Percentiles rank a stretch among this genome's conserved stretches.
Evolutionary conservation across 1,140 invertebrate genomes (phyloP).

Genomic region (Psix sp.): DNA sequence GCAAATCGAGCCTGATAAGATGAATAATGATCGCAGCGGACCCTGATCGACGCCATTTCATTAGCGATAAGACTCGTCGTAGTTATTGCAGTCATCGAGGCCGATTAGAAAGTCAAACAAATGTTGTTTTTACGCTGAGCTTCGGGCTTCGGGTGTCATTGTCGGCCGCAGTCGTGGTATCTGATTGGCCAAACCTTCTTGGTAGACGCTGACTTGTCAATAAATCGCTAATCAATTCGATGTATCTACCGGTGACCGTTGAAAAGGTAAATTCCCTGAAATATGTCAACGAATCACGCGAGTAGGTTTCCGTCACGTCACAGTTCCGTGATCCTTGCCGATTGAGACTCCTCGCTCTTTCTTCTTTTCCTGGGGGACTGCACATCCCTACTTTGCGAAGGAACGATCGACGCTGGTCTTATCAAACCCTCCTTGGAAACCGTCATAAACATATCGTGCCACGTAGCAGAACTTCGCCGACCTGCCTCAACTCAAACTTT

Average conservation of each 20-base stretch:
- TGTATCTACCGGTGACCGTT: conserved; percentile 38
- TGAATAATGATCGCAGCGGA: conserved; percentile 68
- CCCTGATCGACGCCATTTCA: conserved; percentile 40
- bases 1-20: conserved; percentile 71
- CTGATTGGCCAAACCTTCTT: conserved; percentile 14
- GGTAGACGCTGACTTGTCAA: conserved; percentile 32
- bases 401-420: conserved; percentile 47
- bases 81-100: no score
- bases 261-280: conserved; percentile 60
- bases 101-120: no score
- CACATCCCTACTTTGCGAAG: conserved; percentile 38
- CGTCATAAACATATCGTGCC: conserved; percentile 73
- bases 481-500: conserved; percentile 73
- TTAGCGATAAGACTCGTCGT: conserved; percentile 50
- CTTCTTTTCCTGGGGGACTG: conserved; percentile 48
- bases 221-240: conserved; percentile 37
- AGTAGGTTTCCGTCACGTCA: conserved; percentile 59
- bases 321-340: conserved; percentile 59
- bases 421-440: conserved; percentile 60
- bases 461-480: conserved; percentile 60
- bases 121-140: no score
- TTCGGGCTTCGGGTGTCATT: no score
- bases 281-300: conserved; percentile 63
- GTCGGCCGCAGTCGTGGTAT: no score
- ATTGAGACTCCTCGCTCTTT: conserved; percentile 57